phyloP scores from a whole-genome alignment of 2,113 vertebrate species.

The Corythoichthys haematopterus region DNA sequence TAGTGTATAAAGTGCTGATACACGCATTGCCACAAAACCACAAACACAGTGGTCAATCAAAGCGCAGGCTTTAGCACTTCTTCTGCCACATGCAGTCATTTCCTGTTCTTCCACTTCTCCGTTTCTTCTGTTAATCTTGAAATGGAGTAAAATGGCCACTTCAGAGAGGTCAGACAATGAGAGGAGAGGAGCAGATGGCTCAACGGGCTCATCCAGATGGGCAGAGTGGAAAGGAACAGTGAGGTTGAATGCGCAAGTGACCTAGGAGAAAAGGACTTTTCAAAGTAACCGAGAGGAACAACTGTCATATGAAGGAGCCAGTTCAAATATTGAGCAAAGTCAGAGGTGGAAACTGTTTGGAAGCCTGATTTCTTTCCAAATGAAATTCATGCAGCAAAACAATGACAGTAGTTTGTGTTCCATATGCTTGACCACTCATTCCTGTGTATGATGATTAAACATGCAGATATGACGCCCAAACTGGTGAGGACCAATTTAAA shows the following conservation, averaged over 20 bases:
- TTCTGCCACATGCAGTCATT: conserved; percentile 10
- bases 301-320: neutral
- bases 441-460: too few species aligned
- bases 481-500: too few species aligned
- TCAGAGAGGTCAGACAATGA: conserved; percentile 41
- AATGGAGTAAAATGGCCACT: conserved; percentile 14
- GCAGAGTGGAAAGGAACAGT: conserved; percentile 52
- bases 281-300: conserved; percentile 40
- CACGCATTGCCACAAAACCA: conserved; percentile 11
- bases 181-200: conserved; percentile 60
- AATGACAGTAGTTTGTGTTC: too few species aligned
- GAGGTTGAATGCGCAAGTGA: conserved; percentile 53
- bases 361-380: neutral
- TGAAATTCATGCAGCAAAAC: neutral
- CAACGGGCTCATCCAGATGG: conserved; percentile 60
- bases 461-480: too few species aligned
- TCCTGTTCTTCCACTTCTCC: conserved; percentile 12
- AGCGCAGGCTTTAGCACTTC: conserved; percentile 23
- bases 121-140: conserved; percentile 11
- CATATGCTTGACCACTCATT: too few species aligned
- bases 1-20: conserved; percentile 49
- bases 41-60: conserved; percentile 34
- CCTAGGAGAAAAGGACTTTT: conserved; percentile 50
- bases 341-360: neutral
- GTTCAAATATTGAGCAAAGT: neutral